A percentile compares a stretch with the other conserved stretches of the same genome.
Evolutionary conservation across 2,113 vertebrate species (phyloP).

Genomic region (Pseudopipra pipra): DNA sequence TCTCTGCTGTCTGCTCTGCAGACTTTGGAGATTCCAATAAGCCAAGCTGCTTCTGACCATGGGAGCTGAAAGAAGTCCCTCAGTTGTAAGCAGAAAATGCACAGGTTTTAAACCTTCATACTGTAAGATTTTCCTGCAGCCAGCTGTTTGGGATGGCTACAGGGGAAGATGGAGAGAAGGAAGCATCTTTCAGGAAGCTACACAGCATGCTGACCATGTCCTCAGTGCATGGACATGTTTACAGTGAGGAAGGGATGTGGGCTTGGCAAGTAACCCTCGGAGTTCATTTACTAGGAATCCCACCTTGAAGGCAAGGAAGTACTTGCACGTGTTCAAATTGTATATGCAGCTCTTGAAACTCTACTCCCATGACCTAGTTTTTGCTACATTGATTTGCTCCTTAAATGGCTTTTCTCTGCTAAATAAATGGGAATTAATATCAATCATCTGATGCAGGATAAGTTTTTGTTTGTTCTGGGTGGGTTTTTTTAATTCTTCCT

Average conservation of each 20-base stretch:
- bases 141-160: neutral
- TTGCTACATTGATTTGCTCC: neutral
- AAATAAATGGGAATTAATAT: neutral
- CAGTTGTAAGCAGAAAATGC: neutral
- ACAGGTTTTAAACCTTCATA: neutral
- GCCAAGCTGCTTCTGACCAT: neutral
- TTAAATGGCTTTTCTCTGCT: slow-evolving; percentile 17
- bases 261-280: neutral
- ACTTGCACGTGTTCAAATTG: neutral
- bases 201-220: neutral
- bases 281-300: neutral
- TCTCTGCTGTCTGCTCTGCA: neutral
- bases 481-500: neutral
- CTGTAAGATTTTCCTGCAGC: neutral
- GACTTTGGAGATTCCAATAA: neutral
- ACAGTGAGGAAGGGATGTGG: neutral
- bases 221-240: neutral
- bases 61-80: neutral
- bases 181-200: neutral
- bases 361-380: neutral
- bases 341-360: neutral
- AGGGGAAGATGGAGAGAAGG: neutral
- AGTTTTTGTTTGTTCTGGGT: neutral
- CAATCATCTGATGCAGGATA: neutral
- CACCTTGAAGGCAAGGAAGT: neutral